Conservation (phyloP, 2,113 vertebrate genomes). For the Nipponia nippon region DNA sequence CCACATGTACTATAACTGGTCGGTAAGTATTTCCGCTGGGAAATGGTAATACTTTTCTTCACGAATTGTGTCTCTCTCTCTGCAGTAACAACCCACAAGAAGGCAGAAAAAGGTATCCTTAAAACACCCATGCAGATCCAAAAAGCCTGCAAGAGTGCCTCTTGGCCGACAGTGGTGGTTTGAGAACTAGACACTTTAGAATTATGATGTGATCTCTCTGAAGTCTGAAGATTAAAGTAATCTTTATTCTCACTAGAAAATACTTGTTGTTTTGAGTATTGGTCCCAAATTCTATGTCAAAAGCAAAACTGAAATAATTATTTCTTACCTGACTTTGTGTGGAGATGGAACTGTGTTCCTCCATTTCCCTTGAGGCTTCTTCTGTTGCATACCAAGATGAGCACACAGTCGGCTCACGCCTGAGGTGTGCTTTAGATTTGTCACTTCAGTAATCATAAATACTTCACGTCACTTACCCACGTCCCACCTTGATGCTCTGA, state of each 20-base stretch:
- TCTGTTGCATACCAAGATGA: background rate
- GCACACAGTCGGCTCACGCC: background rate
- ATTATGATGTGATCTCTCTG: background rate
- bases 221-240: background rate
- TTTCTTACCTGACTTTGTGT: background rate
- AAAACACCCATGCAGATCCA: background rate
- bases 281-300: background rate
- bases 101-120: too few relatives aligned
- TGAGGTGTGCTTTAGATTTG: background rate
- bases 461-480: fast-evolving
- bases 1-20: slow-evolving; percentile 97
- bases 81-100: background rate
- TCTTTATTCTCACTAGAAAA: background rate
- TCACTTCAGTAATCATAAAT: background rate
- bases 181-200: fast-evolving
- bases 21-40: slow-evolving; percentile 71
- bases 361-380: background rate
- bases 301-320: background rate
- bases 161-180: background rate
- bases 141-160: background rate
- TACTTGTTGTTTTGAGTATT: background rate
- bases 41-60: background rate
- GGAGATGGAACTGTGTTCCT: background rate
- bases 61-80: fast-evolving
- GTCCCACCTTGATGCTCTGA: too few relatives aligned